Evolutionary conservation across 2,113 vertebrate genomes (phyloP).

Genomic region (Colistium nudipinnis): DNA sequence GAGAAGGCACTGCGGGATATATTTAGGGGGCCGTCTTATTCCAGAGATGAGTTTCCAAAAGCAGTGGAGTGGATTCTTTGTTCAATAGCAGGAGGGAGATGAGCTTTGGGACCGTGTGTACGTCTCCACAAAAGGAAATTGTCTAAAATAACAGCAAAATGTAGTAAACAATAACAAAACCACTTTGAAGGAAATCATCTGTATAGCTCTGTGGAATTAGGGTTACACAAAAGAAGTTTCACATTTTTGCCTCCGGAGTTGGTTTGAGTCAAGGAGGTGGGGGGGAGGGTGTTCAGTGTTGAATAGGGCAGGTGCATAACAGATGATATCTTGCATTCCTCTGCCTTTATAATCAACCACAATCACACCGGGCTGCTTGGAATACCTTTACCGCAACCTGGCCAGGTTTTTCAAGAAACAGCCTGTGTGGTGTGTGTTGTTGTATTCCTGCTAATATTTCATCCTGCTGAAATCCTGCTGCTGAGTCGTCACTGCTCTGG

Average conservation of each 20-base stretch:
- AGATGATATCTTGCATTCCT: slow-evolving; percentile 41
- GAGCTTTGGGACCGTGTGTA: slow-evolving; percentile 42
- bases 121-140: slow-evolving; percentile 7
- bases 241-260: slow-evolving; percentile 1
- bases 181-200: slow-evolving; percentile 20
- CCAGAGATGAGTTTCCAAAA: slow-evolving; percentile 35
- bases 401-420: not conserved
- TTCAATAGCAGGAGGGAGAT: slow-evolving; percentile 26
- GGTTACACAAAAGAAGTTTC: not conserved
- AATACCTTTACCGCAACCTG: slow-evolving; percentile 20
- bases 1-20: slow-evolving; percentile 1
- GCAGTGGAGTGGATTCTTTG: slow-evolving; percentile 13
- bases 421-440: slow-evolving; percentile 6
- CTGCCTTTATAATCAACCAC: slow-evolving; percentile 37
- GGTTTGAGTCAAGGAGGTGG: slow-evolving; percentile 6
- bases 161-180: slow-evolving; percentile 26
- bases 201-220: not conserved
- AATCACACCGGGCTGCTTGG: slow-evolving; percentile 37
- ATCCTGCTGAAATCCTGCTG: slow-evolving; percentile 1
- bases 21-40: slow-evolving; percentile 2
- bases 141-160: slow-evolving; percentile 39
- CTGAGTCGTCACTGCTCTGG: slow-evolving; percentile 42
- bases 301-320: slow-evolving; percentile 47
- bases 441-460: not conserved
- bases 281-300: not conserved